Base-by-base conservation (phyloP, 2,797 vertebrate species). In the Ammospiza maritima region DNA sequence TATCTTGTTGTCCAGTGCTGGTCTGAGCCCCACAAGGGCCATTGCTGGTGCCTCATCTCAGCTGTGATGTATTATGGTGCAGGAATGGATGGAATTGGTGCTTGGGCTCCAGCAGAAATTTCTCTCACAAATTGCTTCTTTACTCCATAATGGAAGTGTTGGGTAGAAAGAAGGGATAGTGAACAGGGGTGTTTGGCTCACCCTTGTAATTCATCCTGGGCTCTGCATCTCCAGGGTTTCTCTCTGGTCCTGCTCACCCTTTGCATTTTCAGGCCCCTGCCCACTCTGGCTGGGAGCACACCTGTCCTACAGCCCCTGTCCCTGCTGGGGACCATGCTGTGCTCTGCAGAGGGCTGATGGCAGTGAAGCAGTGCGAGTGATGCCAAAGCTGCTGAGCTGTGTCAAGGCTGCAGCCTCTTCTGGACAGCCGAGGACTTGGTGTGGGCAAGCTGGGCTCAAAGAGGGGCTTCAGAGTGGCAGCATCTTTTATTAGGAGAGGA, bases 221-320 rank as follows among this genome's bases (percentile, higher is more conserved):
- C 38, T 73, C 78, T 77, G 38, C 1, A 0, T 38, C 48, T 48
- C 34, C 17, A 21, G 5, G 16, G 13, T 56, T 75, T 34, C 58
- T 51, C n/a, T 40, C 42, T 45, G 32, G 18, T 66, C n/a, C 56
- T 54, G 7, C 34, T 82, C n/a, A n/a, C 19, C 25, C 26, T 79
- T 87, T 44, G 51, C 27, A 76, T 47, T 13, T 60, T 30, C 40
- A 34, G 42, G 21, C 6, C 14, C 42, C 27, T 42, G 26, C 29
- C 14, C 54, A 30, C 45, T 54, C 53, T 40, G 0, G 0, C 38
- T 38, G 29, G 54, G 42, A 57, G 38, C 16, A 9, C 0, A 0
- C 0, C 0, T 75, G 19, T 72, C 75, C 51, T 76, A 2, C 53
- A 64, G 47, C 25, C 38, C 42, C n/a, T 67, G 29, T 66, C 62